Conservation (phyloP, 2,113 vertebrate genomes). For the Leiothrix lutea region DNA sequence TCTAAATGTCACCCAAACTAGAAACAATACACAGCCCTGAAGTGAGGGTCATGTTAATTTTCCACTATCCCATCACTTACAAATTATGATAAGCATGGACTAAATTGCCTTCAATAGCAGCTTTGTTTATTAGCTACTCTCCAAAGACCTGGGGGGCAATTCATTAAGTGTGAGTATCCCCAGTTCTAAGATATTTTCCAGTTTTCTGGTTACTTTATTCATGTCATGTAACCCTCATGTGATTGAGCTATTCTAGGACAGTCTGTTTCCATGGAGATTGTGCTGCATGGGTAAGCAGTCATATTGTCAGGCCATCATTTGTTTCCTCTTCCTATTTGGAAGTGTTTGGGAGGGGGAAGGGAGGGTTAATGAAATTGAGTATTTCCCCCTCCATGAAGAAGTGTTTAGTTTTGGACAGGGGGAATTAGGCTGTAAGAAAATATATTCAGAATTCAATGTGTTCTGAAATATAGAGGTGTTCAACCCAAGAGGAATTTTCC, state of each 20-base stretch:
- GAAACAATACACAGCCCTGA: background rate
- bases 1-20: background rate
- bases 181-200: constrained; percentile 22
- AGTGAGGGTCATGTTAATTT: background rate
- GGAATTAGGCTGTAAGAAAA: background rate
- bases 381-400: background rate
- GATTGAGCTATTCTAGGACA: constrained; percentile 59
- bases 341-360: background rate
- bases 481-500: background rate
- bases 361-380: background rate
- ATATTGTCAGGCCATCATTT: constrained; percentile 31
- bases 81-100: background rate
- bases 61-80: background rate
- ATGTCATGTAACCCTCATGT: constrained; percentile 53
- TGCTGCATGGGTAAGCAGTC: constrained; percentile 34
- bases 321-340: constrained; percentile 52
- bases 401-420: background rate
- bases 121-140: constrained; percentile 14
- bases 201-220: constrained; percentile 60
- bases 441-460: background rate
- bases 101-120: background rate
- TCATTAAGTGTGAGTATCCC: background rate
- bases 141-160: background rate
- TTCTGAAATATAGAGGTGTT: background rate
- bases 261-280: constrained; percentile 55